Conservation (phyloP, 2,113 vertebrate species). For the Formicarius rufipectus region DNA sequence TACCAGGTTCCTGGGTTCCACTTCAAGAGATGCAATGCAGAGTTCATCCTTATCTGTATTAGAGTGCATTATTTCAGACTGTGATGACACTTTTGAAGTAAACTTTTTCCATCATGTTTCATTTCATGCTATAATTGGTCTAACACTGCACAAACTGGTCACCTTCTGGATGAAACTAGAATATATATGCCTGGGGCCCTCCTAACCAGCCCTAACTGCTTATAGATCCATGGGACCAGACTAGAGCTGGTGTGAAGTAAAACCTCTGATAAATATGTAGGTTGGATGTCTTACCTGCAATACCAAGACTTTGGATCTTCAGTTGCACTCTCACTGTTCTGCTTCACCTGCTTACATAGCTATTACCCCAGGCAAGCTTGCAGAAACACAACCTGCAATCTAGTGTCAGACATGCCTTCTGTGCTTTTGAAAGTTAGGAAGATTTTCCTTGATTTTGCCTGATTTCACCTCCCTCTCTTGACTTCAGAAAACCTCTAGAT, state of each 20-base stretch:
- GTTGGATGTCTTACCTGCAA: neutral
- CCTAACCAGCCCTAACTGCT: neutral
- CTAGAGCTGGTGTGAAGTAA: neutral
- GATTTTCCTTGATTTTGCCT: neutral
- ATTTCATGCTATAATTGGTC: neutral
- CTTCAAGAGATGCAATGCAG: neutral
- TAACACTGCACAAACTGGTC: neutral
- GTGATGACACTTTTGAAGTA: neutral
- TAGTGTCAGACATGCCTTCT: neutral
- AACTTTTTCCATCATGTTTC: neutral
- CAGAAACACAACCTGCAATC: neutral
- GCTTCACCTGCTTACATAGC: neutral
- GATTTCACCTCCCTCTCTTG: neutral
- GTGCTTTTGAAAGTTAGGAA: neutral
- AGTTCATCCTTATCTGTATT: neutral
- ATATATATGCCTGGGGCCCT: neutral
- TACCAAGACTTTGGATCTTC: neutral
- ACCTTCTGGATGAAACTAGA: neutral
- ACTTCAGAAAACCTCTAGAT: neutral
- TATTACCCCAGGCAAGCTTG: neutral
- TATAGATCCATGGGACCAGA: neutral
- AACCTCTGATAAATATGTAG: fast-evolving
- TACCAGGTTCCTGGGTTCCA: neutral
- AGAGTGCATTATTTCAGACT: neutral
- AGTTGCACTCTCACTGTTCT: neutral